phyloP scores from a whole-genome alignment of 2,113 vertebrate species.

The Scomber japonicus region DNA sequence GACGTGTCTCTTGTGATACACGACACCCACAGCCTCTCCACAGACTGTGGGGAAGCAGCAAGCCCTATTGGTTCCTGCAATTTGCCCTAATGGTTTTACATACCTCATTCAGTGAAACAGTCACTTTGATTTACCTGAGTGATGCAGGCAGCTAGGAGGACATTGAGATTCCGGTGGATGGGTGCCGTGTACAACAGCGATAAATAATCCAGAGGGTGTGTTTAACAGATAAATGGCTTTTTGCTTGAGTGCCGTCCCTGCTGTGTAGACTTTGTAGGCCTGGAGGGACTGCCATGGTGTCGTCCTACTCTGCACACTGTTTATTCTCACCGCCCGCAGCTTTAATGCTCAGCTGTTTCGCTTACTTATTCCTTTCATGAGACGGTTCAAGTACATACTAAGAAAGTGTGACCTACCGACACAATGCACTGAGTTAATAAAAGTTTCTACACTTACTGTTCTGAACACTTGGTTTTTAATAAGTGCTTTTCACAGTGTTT shows the following conservation, averaged over 20 bases:
- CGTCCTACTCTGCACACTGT: constrained; percentile 44
- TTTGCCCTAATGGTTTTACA: constrained; percentile 79
- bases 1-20: constrained; percentile 52
- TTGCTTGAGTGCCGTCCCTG: constrained; percentile 76
- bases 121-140: constrained; percentile 86
- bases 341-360: constrained; percentile 46
- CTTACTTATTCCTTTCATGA: constrained; percentile 30
- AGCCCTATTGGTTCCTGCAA: constrained; percentile 62
- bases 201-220: constrained; percentile 82
- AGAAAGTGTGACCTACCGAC: constrained; percentile 26
- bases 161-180: constrained; percentile 72
- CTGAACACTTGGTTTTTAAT: constrained; percentile 1
- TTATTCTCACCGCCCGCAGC: constrained; percentile 56
- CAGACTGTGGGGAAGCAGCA: constrained; percentile 51
- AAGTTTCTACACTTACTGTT: constrained; percentile 17
- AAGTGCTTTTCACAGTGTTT: constrained; percentile 25
- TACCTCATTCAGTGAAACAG: constrained; percentile 76
- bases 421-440: constrained; percentile 20
- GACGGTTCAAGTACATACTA: constrained; percentile 34
- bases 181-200: constrained; percentile 65
- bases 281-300: constrained; percentile 34
- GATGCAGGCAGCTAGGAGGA: constrained; percentile 63
- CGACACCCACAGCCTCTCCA: constrained; percentile 47
- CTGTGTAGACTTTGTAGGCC: constrained; percentile 54
- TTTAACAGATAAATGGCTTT: constrained; percentile 83